A percentile compares a stretch with the other conserved stretches of the same genome.
These are phyloP conservation scores for Atta cephalotes DNA, from an alignment of 1,140 invertebrate genomes.

Conservation along the genomic window DNA sequence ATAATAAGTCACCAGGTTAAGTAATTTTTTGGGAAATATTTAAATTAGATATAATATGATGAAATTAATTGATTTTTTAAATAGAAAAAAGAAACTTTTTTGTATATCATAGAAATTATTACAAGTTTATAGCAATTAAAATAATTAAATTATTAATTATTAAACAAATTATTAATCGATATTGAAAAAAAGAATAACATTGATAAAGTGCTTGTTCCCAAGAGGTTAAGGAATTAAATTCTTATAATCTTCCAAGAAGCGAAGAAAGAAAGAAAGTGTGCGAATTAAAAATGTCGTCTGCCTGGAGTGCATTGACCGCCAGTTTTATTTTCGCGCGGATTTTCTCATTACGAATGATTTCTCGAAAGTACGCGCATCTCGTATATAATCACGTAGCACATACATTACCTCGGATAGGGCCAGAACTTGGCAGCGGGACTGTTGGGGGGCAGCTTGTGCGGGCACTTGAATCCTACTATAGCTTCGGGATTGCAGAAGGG, in stretches of 20 bases:
- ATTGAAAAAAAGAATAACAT: background rate
- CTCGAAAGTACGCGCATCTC: background rate
- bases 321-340: slow-evolving; percentile 8
- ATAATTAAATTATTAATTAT: background rate
- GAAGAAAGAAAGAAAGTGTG: background rate
- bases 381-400: background rate
- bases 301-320: background rate
- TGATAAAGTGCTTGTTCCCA: background rate
- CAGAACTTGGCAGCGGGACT: slow-evolving; percentile 94
- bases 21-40: background rate
- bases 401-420: slow-evolving; percentile 91
- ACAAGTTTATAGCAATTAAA: background rate
- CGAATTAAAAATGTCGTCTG: background rate
- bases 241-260: background rate
- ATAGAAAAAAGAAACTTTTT: background rate
- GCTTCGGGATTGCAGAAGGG: slow-evolving; percentile 95
- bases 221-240: background rate
- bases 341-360: slow-evolving; percentile 22
- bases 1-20: background rate
- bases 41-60: background rate
- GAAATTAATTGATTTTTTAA: slow-evolving; percentile 4
- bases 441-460: slow-evolving; percentile 92
- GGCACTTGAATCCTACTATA: slow-evolving; percentile 94
- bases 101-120: background rate
- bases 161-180: background rate